These are phyloP conservation scores for Galeopterus variegatus DNA, from an alignment of 2,113 vertebrate genomes.

Conservation along the genomic window DNA sequence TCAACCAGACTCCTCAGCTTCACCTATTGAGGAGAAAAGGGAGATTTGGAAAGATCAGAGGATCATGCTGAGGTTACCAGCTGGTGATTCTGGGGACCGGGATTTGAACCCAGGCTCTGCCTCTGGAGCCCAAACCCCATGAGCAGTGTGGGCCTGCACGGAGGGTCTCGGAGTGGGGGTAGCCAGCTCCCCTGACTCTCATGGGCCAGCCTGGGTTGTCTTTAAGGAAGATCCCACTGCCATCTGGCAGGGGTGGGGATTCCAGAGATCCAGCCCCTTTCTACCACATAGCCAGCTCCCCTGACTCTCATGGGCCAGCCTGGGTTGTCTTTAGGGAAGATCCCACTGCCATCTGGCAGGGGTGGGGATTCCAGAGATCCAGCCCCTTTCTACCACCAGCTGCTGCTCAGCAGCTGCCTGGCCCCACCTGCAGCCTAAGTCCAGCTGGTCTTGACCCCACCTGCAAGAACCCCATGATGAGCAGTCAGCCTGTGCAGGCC, in stretches of 20 bases:
- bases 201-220: background rate
- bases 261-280: background rate
- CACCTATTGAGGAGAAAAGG: background rate
- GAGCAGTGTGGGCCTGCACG: background rate
- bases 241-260: background rate
- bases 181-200: no score
- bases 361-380: background rate
- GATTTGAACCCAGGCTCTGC: no score
- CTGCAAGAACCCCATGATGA: no score
- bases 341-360: background rate
- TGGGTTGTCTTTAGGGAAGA: background rate
- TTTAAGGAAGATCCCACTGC: background rate
- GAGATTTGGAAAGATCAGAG: background rate
- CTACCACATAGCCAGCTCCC: no score
- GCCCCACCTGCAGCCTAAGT: accelerated
- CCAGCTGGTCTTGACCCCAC: background rate
- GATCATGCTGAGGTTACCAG: background rate
- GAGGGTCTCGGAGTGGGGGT: background rate
- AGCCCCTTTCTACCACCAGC: background rate
- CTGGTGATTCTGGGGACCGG: background rate
- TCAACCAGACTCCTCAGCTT: accelerated
- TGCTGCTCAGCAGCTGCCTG: background rate
- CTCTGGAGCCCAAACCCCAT: no score
- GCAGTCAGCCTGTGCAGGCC: no score
- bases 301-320: background rate